Evolutionary conservation across 2,113 vertebrate genomes (phyloP).

Genomic region (Elachura formosa): DNA sequence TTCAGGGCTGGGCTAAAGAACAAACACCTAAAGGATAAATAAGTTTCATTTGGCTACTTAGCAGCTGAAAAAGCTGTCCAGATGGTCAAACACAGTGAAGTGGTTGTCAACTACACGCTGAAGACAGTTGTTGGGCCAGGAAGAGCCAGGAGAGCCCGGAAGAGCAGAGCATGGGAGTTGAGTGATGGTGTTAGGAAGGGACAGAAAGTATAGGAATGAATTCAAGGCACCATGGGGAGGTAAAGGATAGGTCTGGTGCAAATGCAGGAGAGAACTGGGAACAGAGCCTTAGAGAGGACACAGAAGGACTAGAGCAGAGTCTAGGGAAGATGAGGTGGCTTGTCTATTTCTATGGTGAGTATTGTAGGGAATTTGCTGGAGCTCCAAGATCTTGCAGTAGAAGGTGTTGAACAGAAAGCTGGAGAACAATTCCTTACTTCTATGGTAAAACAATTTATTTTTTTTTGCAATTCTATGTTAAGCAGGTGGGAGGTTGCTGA

Average conservation of each 20-base stretch:
- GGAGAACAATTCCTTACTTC: not conserved
- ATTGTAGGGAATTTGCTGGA: not conserved
- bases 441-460: not conserved
- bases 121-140: not conserved
- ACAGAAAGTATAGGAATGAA: not conserved
- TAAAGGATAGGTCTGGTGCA: not conserved
- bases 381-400: not conserved
- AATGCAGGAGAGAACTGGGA: not conserved
- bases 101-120: not conserved
- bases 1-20: not conserved
- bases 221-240: fast-evolving
- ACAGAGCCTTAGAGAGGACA: not conserved
- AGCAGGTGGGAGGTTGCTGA: not conserved
- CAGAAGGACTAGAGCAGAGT: not conserved
- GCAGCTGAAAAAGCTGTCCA: not conserved
- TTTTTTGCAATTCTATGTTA: not conserved
- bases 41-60: not conserved
- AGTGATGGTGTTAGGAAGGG: not conserved
- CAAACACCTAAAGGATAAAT: not conserved
- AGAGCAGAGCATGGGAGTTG: fast-evolving
- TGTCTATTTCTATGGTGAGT: not conserved
- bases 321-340: not conserved
- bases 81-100: not conserved
- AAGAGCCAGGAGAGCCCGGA: too few species aligned
- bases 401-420: not conserved